A percentile compares a stretch with the other conserved stretches of the same genome.
Conservation (phyloP, 2,888 invertebrate species). For the Perizoma affinitatum region DNA sequence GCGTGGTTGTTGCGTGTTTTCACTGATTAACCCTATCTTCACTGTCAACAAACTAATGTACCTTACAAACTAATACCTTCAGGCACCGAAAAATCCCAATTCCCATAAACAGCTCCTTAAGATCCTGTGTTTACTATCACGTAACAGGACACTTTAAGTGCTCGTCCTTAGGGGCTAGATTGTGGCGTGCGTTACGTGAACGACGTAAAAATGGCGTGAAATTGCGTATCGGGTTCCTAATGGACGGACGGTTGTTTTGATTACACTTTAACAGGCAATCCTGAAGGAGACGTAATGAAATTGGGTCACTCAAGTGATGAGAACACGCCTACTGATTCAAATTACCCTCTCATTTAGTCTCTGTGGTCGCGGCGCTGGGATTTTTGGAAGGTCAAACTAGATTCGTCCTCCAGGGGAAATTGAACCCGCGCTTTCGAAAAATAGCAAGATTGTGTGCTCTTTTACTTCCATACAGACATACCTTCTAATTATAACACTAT, state of each 20-base stretch:
- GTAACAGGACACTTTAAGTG: slow-evolving; percentile 66
- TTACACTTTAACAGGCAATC: slow-evolving; percentile 30
- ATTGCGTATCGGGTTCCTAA: slow-evolving; percentile 60
- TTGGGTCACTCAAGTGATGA: slow-evolving; percentile 19
- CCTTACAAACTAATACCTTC: too few relatives aligned
- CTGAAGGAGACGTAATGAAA: slow-evolving; percentile 25
- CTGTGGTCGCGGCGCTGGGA: too few relatives aligned
- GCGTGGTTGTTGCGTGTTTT: too few relatives aligned
- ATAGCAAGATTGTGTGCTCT: too few relatives aligned
- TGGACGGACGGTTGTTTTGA: slow-evolving; percentile 46
- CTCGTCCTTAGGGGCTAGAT: slow-evolving; percentile 42
- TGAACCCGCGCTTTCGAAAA: too few relatives aligned
- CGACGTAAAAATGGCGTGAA: slow-evolving; percentile 42
- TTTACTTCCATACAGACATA: too few relatives aligned
- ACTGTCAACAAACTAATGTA: too few relatives aligned
- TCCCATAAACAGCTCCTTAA: neutral
- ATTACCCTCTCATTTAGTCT: too few relatives aligned
- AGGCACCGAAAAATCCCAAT: neutral
- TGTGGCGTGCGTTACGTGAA: slow-evolving; percentile 42
- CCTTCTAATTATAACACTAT: too few relatives aligned
- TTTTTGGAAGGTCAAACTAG: too few relatives aligned
- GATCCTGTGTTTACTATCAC: slow-evolving; percentile 8
- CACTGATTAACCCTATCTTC: too few relatives aligned
- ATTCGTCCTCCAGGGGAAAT: too few relatives aligned
- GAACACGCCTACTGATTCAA: neutral